These are phyloP conservation scores for Cettia cetti DNA, from an alignment of 2,113 vertebrate genomes.

Conservation along the genomic window DNA sequence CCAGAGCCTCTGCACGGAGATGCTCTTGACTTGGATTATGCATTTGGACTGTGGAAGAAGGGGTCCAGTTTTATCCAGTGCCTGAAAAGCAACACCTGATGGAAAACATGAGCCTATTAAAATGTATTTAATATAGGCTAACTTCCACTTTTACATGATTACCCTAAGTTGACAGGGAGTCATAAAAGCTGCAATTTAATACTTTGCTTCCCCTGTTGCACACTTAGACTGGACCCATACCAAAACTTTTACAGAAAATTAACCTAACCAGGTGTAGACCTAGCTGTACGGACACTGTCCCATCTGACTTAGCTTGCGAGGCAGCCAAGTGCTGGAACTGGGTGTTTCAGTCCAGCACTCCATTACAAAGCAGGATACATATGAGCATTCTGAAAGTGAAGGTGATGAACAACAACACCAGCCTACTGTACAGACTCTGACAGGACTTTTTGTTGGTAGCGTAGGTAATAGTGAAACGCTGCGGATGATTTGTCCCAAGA, in stretches of 20 bases:
- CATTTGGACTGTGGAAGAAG: neutral
- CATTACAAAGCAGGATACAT: neutral
- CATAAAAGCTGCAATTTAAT: neutral
- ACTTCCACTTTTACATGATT: neutral
- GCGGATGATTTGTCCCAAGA: neutral
- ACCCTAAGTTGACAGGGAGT: accelerated
- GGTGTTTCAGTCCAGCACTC: neutral
- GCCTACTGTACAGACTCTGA: neutral
- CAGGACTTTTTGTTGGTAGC: accelerated
- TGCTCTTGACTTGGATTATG: neutral
- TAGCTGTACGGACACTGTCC: neutral
- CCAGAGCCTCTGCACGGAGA: neutral
- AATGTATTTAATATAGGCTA: neutral
- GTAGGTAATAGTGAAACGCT: neutral
- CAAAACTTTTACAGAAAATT: neutral
- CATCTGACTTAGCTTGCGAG: neutral
- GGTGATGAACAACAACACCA: neutral
- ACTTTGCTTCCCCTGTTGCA: no score
- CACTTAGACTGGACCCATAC: neutral
- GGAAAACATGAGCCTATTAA: neutral
- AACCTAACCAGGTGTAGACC: neutral
- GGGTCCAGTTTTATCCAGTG: neutral
- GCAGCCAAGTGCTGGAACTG: neutral
- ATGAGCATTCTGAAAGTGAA: neutral
- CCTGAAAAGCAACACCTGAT: neutral